Base-by-base conservation (phyloP, 1,140 invertebrate species). In the Laodelphax striatellus region DNA sequence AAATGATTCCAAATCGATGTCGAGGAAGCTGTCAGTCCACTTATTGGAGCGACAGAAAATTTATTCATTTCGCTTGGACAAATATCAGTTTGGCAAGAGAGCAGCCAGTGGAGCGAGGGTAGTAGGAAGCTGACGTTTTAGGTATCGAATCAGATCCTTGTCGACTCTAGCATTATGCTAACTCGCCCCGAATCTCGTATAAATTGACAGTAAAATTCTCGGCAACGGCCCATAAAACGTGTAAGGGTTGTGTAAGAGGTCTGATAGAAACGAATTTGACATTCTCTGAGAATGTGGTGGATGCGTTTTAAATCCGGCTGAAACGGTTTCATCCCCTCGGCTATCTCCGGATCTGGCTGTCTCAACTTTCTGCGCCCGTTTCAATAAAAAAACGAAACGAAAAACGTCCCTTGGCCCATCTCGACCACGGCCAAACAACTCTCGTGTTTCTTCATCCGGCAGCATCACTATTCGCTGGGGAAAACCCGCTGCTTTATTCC, bases 211-310 rank as follows among this genome's bases (percentile, higher is more conserved):
- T 50, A 50, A 50, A 50, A 50, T 50, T 50, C 46, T 50, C 21
- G 46, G 46, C 16, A 50, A 50, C 46, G 10, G 46, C 46, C 46
- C 46, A 50, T 50, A 50, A 50, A 50, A 50, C 46, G 16, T 50
- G 46, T 50, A 50, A 50, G 46, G 46, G 46, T 50, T 50, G 46
- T 50, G 46, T 50, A 50, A 50, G 46, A 50, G 46, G 46, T 50
- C 46, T 50, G 46, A 50, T 50, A 50, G 46, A 50, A 50, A 50
- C 46, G 46, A 50, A 50, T 50, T 50, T 50, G 46, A 50, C 46
- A 50, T 50, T 50, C 46, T 22, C 46, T 50, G 46, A 50, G 46
- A 50, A 50, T 50, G 46, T 50, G 46, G 46, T 50, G 46, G 46
- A 50, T 50, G 46, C 46, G 46, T 50, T 50, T 50, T 50, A 50